Percentiles rank a stretch among this genome's conserved stretches.
These are phyloP conservation scores for Gila orcuttii DNA, from an alignment of 2,113 vertebrate genomes.

Conservation along the genomic window DNA sequence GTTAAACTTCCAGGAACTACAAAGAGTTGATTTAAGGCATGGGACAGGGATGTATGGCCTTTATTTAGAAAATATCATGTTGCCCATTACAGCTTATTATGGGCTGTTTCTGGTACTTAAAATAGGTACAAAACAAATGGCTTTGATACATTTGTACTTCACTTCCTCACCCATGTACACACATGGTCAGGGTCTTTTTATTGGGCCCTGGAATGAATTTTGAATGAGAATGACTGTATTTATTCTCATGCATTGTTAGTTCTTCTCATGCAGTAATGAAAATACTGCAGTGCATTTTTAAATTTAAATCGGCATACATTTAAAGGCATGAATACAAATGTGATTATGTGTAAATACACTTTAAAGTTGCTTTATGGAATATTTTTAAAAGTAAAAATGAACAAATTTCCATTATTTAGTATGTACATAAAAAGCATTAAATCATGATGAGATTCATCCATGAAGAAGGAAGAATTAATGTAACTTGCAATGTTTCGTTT, in stretches of 20 bases:
- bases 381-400: neutral
- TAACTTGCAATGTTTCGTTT: neutral
- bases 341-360: neutral
- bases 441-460: neutral
- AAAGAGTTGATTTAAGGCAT: conserved; percentile 57
- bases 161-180: conserved; percentile 15
- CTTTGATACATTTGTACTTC: conserved; percentile 55
- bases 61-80: conserved; percentile 61
- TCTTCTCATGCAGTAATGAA: neutral
- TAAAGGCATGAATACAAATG: neutral
- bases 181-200: neutral
- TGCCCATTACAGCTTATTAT: conserved; percentile 67
- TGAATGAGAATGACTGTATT: neutral
- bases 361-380: too few species aligned
- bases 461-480: neutral
- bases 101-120: conserved; percentile 60
- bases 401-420: neutral
- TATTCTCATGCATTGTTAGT: too few species aligned
- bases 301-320: neutral
- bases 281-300: neutral
- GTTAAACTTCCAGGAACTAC: conserved; percentile 65
- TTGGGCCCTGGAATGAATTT: neutral
- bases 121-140: conserved; percentile 48
- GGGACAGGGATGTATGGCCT: conserved; percentile 66
- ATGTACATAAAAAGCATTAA: neutral